Base-by-base conservation (phyloP, 2,113 vertebrate genomes). In the Salvelinus alpinus region DNA sequence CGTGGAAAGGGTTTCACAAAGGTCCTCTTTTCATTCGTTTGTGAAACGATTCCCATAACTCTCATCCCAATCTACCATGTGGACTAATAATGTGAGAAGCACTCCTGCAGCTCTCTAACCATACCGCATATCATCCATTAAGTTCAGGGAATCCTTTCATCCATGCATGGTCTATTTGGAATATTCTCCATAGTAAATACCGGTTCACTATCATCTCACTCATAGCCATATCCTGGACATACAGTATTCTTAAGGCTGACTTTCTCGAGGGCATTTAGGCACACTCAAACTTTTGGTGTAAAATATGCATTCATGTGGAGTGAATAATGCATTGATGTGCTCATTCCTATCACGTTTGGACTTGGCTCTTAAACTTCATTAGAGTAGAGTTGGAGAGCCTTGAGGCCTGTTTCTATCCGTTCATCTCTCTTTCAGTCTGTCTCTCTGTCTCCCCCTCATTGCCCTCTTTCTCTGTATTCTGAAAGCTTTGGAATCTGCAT, bases 1-100 rank as follows among this genome's bases (percentile, higher is more conserved):
- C 60, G 75, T 72, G 76, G 78, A 78, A 29, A 79, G 29, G 65
- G 73, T 72, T 78, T 64, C n/a, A 69, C 66, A 74, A 73, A 75
- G 71, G 27, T 70, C 72, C 69, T 72, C 25, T 51, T 57, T 5
- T 47, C 6, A 59, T 73, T 59, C n/a, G 75, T 73, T 48, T 44
- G 38, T 44, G 38, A 51, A 85, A 79, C 76, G 60, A 73, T 80
- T 74, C 65, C 60, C 29, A 18, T 66, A 57, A 74, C 66, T 66
- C 64, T 57, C 47, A 69, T 74, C 79, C 47, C n/a, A 59, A 62
- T 27, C 44, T 22, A 8, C 16, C 59, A 62, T 62, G 59, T 62
- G 59, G n/a, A 62, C 74, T 73, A 75, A 79, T 29, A n/a, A 71
- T 9, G 48, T 54, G 44, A 25, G 11, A 13, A 34, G 11, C 6